Conservation (phyloP, 1,140 invertebrate species). For the Tetraneura akinire region DNA sequence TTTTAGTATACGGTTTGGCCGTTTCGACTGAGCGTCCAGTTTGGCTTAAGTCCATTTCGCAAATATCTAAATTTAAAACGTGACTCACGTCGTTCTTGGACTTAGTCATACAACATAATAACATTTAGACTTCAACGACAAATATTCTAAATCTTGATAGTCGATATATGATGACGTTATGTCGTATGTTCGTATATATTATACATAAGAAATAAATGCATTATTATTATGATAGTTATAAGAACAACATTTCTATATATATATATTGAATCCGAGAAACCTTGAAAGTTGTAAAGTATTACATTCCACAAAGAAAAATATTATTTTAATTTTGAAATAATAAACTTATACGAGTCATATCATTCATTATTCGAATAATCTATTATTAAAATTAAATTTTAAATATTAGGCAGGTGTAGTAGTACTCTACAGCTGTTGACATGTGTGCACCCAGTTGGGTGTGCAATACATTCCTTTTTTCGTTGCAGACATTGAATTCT, state of each 20-base stretch:
- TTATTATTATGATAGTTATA: background rate
- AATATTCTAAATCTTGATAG: background rate
- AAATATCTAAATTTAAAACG: conserved; percentile 41
- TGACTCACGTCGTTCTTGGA: conserved; percentile 18
- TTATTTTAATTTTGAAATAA: background rate
- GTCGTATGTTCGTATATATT: no score
- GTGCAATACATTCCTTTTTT: conserved; percentile 16
- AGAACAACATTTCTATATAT: background rate
- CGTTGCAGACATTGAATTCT: conserved; percentile 37
- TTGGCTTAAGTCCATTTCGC: conserved; percentile 44
- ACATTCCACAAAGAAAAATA: background rate
- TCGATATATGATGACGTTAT: background rate
- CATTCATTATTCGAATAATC: conserved; percentile 24
- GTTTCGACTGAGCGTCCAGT: conserved; percentile 19
- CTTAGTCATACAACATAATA: background rate
- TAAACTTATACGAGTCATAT: background rate
- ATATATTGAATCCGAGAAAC: background rate
- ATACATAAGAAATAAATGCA: background rate
- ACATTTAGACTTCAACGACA: background rate
- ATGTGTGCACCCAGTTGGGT: conserved; percentile 37
- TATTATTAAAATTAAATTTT: conserved; percentile 25
- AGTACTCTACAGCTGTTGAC: conserved; percentile 32
- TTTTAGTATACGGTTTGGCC: conserved; percentile 18
- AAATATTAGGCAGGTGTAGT: conserved; percentile 37
- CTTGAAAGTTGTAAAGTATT: background rate